Conservation (phyloP, 2,888 invertebrate genomes). For the Doris montereyensis region DNA sequence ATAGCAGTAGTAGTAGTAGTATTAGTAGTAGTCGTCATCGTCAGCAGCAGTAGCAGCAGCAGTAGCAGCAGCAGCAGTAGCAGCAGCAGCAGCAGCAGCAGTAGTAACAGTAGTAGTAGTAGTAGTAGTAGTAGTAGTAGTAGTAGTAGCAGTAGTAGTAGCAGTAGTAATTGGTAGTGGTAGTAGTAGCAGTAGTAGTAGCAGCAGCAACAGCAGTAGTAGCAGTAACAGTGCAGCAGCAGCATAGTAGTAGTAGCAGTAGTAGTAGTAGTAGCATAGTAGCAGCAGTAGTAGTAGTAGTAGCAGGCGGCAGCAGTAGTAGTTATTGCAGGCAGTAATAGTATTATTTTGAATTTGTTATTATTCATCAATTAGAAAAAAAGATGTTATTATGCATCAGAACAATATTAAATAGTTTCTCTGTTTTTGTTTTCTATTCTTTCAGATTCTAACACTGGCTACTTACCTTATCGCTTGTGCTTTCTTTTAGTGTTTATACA, state of each 20-base stretch:
- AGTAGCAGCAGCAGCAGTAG: slow-evolving; percentile 20
- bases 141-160: slow-evolving; percentile 1
- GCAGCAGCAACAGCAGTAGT: slow-evolving; percentile 33
- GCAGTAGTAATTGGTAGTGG: not conserved
- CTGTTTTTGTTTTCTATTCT: not conserved
- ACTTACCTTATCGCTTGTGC: slow-evolving; percentile 89
- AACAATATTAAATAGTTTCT: too few relatives aligned
- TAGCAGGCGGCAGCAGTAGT: too few relatives aligned
- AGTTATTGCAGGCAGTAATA: too few relatives aligned
- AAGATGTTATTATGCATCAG: too few relatives aligned
- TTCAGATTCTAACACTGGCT: slow-evolving; percentile 82
- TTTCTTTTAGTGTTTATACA: slow-evolving; percentile 94
- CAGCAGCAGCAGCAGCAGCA: not conserved
- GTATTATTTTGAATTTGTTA: too few relatives aligned
- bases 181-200: slow-evolving; percentile 35
- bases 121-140: not conserved
- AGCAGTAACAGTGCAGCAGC: slow-evolving; percentile 32
- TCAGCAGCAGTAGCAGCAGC: slow-evolving; percentile 18
- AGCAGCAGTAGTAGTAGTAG: too few relatives aligned
- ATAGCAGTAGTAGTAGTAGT: slow-evolving; percentile 22
- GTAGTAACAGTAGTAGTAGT: not conserved
- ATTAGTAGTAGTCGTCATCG: slow-evolving; percentile 16
- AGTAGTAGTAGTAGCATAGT: slow-evolving; percentile 32
- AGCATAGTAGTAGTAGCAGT: slow-evolving; percentile 32
- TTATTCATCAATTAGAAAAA: too few relatives aligned